Conservation (phyloP, 1,140 invertebrate species). For the Trigoniulus corallinus region DNA sequence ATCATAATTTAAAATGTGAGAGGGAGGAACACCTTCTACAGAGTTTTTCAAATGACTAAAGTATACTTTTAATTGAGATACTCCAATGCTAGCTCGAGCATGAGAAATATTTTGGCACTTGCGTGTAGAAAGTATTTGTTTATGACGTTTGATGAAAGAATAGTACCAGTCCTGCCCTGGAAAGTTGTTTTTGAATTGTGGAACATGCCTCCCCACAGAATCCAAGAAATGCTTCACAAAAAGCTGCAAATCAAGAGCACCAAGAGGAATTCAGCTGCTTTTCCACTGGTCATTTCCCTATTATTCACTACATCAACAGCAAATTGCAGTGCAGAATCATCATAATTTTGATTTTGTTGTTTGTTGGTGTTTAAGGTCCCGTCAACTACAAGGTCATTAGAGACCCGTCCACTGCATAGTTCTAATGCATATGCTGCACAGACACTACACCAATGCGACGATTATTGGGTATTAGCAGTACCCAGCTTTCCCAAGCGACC, state of each 20-base stretch:
- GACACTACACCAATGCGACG: too few relatives aligned
- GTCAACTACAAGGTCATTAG: too few relatives aligned
- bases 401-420: too few relatives aligned
- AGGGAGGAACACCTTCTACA: conserved; percentile 20
- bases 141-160: conserved; percentile 7
- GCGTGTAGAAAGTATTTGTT: conserved; percentile 9
- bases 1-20: conserved; percentile 25
- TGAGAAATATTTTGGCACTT: conserved; percentile 8
- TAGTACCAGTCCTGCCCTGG: conserved; percentile 5
- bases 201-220: neutral
- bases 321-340: too few relatives aligned
- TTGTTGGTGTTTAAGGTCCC: too few relatives aligned
- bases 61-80: conserved; percentile 15
- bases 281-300: too few relatives aligned
- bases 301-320: too few relatives aligned
- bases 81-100: neutral
- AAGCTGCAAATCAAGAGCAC: neutral
- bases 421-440: too few relatives aligned
- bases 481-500: too few relatives aligned
- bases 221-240: conserved; percentile 8
- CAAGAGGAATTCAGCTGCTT: conserved; percentile 9
- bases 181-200: conserved; percentile 10
- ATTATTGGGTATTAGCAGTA: too few relatives aligned
- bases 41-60: conserved; percentile 17
- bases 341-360: too few relatives aligned